Evolutionary conservation across 2,888 invertebrate species (phyloP).

Genomic region (Galeopsomyia nigrocyanea): DNA sequence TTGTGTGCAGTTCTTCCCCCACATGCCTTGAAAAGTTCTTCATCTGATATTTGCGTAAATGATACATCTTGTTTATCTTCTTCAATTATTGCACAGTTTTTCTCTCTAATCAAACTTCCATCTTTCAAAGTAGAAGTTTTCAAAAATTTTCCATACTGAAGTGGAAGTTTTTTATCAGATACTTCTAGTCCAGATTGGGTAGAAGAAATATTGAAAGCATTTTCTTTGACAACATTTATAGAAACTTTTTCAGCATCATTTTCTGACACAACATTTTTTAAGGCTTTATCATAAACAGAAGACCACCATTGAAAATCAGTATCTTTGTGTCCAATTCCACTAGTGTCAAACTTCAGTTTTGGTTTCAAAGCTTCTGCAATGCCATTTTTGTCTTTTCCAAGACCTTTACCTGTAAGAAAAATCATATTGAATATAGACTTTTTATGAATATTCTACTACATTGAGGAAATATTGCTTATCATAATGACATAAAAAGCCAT

Average conservation of each 20-base stretch:
- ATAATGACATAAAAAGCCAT: constrained; percentile 4
- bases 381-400: constrained; percentile 86
- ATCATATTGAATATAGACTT: background rate
- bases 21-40: constrained; percentile 84
- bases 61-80: constrained; percentile 40
- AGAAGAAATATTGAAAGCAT: constrained; percentile 63
- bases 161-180: constrained; percentile 57
- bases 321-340: constrained; percentile 83
- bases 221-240: constrained; percentile 53
- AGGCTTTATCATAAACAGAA: constrained; percentile 81
- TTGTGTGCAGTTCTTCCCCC: constrained; percentile 88
- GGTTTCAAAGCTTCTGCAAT: constrained; percentile 84
- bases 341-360: constrained; percentile 83
- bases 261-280: constrained; percentile 65
- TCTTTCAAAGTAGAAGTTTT: constrained; percentile 69
- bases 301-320: constrained; percentile 86
- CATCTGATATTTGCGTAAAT: constrained; percentile 71
- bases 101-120: constrained; percentile 62
- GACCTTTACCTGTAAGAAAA: constrained; percentile 78
- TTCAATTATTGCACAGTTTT: constrained; percentile 48
- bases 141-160: constrained; percentile 69
- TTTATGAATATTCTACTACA: no score
- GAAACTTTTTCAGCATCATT: constrained; percentile 49
- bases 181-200: constrained; percentile 59
- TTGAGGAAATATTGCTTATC: constrained; percentile 11